Base-by-base conservation (phyloP, 2,797 vertebrate species). In the Xenentodon cancila region DNA sequence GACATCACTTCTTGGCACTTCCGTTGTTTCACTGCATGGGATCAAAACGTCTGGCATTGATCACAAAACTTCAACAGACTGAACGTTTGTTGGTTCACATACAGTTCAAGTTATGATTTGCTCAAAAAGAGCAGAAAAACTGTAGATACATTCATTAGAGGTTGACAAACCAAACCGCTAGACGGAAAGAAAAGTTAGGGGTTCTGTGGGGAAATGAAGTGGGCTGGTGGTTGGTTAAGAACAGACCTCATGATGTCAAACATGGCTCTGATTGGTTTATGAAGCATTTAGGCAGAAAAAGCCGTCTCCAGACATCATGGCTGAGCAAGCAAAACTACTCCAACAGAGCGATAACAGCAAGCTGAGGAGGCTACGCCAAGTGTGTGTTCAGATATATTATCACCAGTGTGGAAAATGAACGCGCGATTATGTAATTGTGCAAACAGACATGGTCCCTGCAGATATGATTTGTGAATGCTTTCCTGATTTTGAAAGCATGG, bases 371-470 rank as follows among this genome's bases (percentile, higher is more conserved):
- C 11, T 5, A 15, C 22, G 46, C 46, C 37, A 15, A 19, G 43
- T 17, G 15, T 18, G 19, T 16, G 19, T 13, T 47, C 21, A 44
- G 21, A 22, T 12, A 5, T 42, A 56, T 25, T n/a, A 56, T 27
- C 40, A 56, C 42, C 22, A 44, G 9, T 20, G 43, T 47, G 55
- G 43, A 34, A 57, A 57, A 57, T 15, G 21, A 50, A 32, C n/a
- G n/a, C 5, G 13, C 4, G 17, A 27, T 57, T 45, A 32, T 19
- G 25, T 30, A 20, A 47, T 34, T 59, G 34, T 34, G 27, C 44
- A 40, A 40, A 13, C 12, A 40, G 37, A 15, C 49, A n/a, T 15
- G 8, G 18, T 51, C 18, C 21, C n/a, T 18, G 13, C 44, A 13
- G 25, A 17, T 20, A 9, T 9, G 7, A 18, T 44, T 25, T 25